Evolutionary conservation across 2,888 invertebrate genomes (phyloP).

Genomic region (Tanytarsus gracilentus): DNA sequence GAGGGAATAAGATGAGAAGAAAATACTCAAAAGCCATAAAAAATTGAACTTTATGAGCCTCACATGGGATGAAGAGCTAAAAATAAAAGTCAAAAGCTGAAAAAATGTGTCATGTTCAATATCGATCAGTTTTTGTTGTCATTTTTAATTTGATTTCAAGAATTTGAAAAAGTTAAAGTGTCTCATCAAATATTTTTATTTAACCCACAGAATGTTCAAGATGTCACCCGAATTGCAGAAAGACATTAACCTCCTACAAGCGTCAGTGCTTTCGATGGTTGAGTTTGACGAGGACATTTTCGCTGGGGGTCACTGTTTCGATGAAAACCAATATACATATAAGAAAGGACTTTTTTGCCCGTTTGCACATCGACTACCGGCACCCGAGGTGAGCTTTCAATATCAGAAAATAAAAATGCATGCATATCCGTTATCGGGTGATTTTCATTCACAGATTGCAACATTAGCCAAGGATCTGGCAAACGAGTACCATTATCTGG

Average conservation of each 20-base stretch:
- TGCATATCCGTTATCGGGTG: no score
- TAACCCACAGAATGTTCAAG: slow-evolving; percentile 66
- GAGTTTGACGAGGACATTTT: slow-evolving; percentile 93
- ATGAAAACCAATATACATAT: slow-evolving; percentile 67
- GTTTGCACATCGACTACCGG: slow-evolving; percentile 81
- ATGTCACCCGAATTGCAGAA: slow-evolving; percentile 69
- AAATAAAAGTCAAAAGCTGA: no score
- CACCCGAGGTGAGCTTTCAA: no score
- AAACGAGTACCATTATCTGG: slow-evolving; percentile 87
- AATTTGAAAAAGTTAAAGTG: neutral
- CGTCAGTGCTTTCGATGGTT: slow-evolving; percentile 84
- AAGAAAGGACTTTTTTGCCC: slow-evolving; percentile 64
- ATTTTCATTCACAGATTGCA: no score
- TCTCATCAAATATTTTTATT: slow-evolving; percentile 25
- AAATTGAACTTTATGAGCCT: no score
- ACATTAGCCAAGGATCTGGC: slow-evolving; percentile 88
- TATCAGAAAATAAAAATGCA: no score
- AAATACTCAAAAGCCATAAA: no score
- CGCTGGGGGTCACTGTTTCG: slow-evolving; percentile 92
- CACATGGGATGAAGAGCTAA: no score
- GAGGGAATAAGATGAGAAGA: neutral
- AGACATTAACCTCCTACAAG: slow-evolving; percentile 82
- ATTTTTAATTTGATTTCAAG: no score
- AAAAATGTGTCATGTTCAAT: no score
- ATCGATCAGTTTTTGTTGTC: no score